A percentile compares a stretch with the other conserved stretches of the same genome.
These are phyloP conservation scores for Bothrops jararaca DNA, from an alignment of 2,113 vertebrate species.

Conservation along the genomic window DNA sequence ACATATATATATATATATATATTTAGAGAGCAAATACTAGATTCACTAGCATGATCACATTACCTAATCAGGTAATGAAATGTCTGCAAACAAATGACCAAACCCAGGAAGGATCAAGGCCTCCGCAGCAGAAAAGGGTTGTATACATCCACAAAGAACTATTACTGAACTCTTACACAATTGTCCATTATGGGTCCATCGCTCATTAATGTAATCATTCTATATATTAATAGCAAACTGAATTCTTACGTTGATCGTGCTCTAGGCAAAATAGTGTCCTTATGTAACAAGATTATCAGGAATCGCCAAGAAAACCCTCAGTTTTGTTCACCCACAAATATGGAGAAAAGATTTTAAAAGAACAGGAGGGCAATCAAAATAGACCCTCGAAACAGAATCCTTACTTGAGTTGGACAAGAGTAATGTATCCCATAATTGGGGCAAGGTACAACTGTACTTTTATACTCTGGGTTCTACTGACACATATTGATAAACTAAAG, in stretches of 20 bases:
- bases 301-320: not conserved
- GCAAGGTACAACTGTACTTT: not conserved
- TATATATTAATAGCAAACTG: not conserved
- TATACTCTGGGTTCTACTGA: not conserved
- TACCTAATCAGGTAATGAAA: not conserved
- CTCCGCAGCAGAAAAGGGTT: conserved; percentile 54
- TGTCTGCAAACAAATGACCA: not conserved
- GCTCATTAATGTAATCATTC: not conserved
- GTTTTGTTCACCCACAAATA: not conserved
- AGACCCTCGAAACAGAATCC: not conserved
- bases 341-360: not conserved
- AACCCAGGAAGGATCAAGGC: not conserved
- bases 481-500: not conserved
- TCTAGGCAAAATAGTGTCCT: not conserved
- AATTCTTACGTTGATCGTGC: not conserved
- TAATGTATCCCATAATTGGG: not conserved
- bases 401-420: not conserved
- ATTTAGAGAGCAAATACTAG: not conserved
- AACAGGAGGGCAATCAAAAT: not conserved
- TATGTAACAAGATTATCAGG: not conserved
- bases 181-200: conserved; percentile 27
- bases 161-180: conserved; percentile 40
- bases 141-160: conserved; percentile 42
- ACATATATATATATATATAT: not conserved
- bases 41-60: not conserved